Conservation (phyloP, 2,113 vertebrate genomes). For the Atractosteus spatula region DNA sequence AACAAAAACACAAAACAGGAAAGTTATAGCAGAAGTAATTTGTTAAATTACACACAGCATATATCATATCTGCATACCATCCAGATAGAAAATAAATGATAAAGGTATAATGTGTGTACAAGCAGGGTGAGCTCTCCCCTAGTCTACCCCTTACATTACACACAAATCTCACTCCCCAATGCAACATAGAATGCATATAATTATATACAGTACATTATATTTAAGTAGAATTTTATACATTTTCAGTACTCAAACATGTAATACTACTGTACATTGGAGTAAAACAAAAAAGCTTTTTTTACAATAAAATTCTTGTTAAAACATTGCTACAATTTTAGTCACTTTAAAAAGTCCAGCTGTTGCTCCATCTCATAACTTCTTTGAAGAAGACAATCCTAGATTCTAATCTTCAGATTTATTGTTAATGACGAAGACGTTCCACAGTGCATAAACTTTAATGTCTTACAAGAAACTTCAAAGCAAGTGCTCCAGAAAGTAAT, state of each 20-base stretch:
- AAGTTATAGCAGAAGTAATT: not conserved
- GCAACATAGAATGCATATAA: conserved; percentile 11
- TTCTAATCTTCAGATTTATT: conserved; percentile 21
- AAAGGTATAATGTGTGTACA: too few species aligned
- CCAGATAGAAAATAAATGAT: too few species aligned
- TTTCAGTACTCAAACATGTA: conserved; percentile 4
- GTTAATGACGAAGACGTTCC: conserved; percentile 11
- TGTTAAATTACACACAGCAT: too few species aligned
- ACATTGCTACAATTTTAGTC: conserved; percentile 1
- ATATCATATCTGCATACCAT: not conserved
- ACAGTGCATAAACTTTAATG: not conserved
- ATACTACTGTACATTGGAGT: not conserved
- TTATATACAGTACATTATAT: not conserved
- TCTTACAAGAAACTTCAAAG: conserved; percentile 24
- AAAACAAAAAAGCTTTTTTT: conserved; percentile 1
- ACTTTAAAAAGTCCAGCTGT: conserved; percentile 7
- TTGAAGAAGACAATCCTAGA: conserved; percentile 16
- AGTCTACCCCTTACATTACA: too few species aligned
- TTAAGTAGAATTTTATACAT: not conserved
- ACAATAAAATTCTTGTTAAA: not conserved
- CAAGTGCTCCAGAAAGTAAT: conserved; percentile 20
- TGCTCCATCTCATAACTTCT: conserved; percentile 1
- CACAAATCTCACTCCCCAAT: too few species aligned
- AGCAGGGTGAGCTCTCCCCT: too few species aligned
- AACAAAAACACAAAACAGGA: not conserved